Percentiles rank a stretch among this genome's conserved stretches.
Conservation (phyloP, 2,113 vertebrate genomes). For the Corythornis madagascariensis region DNA sequence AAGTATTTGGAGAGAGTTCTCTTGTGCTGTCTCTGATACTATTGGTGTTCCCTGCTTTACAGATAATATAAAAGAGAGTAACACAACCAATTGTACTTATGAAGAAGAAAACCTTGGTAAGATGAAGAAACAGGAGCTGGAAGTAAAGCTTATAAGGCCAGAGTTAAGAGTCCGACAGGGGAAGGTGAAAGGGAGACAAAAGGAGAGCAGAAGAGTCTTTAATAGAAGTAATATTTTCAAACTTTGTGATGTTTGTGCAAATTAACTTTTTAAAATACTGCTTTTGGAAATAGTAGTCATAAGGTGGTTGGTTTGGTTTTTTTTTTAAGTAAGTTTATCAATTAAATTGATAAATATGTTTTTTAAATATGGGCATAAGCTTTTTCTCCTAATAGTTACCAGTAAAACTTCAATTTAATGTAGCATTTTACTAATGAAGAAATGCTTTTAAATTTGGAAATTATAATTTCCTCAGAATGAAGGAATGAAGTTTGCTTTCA, state of each 20-base stretch:
- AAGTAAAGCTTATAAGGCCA: neutral
- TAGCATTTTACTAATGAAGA: neutral
- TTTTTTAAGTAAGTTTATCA: neutral
- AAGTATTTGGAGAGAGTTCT: neutral
- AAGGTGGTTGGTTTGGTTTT: neutral
- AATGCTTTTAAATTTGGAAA: neutral
- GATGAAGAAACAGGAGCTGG: neutral
- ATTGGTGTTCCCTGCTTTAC: neutral
- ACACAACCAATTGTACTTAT: neutral
- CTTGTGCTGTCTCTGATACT: neutral
- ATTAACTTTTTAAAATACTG: neutral
- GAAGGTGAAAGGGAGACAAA: neutral
- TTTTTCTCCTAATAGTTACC: neutral
- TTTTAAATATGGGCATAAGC: neutral
- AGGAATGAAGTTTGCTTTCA: neutral
- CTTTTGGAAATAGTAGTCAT: neutral
- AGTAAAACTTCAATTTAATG: neutral
- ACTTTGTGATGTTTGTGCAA: neutral
- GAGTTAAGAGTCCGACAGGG: accelerated
- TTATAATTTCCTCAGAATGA: neutral
- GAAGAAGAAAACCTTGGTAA: neutral
- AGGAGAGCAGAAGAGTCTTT: neutral
- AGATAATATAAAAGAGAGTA: neutral
- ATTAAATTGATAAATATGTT: neutral
- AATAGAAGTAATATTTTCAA: neutral